Conservation (phyloP, 2,888 invertebrate genomes). For the Cyclophora albipunctata region DNA sequence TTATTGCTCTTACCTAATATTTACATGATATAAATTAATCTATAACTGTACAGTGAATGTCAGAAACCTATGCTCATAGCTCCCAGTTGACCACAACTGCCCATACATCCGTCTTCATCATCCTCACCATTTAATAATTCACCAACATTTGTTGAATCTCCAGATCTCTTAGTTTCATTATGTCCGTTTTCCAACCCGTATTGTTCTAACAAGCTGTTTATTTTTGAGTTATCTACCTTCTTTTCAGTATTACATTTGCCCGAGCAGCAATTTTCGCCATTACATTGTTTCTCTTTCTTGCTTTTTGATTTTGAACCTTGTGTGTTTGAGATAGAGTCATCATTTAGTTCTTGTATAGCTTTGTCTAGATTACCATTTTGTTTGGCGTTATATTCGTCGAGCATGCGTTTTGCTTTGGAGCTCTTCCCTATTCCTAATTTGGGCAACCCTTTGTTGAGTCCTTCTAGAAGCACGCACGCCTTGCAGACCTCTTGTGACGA, state of each 20-base stretch:
- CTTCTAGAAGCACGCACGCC: constrained; percentile 96
- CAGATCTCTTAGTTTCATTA: constrained; percentile 5
- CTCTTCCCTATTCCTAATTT: constrained; percentile 93
- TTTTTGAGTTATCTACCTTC: constrained; percentile 35
- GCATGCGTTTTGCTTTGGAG: constrained; percentile 82
- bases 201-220: constrained; percentile 39
- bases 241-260: constrained; percentile 26
- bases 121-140: constrained; percentile 37
- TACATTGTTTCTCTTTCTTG: constrained; percentile 16
- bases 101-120: constrained; percentile 50
- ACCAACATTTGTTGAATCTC: constrained; percentile 22
- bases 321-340: constrained; percentile 22
- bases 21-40: constrained; percentile 3
- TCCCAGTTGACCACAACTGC: constrained; percentile 47
- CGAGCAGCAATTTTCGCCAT: constrained; percentile 31
- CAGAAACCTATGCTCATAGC: constrained; percentile 49
- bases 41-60: constrained; percentile 9
- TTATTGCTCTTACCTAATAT: neutral
- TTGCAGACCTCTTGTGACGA: constrained; percentile 97
- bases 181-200: constrained; percentile 36
- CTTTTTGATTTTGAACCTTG: constrained; percentile 27
- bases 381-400: constrained; percentile 69
- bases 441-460: constrained; percentile 94
- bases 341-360: constrained; percentile 40
- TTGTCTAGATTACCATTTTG: constrained; percentile 26